Percentiles rank a stretch among this genome's conserved stretches.
These are phyloP conservation scores for Mionectes macconnelli DNA, from an alignment of 2,113 vertebrate species.

Conservation along the genomic window DNA sequence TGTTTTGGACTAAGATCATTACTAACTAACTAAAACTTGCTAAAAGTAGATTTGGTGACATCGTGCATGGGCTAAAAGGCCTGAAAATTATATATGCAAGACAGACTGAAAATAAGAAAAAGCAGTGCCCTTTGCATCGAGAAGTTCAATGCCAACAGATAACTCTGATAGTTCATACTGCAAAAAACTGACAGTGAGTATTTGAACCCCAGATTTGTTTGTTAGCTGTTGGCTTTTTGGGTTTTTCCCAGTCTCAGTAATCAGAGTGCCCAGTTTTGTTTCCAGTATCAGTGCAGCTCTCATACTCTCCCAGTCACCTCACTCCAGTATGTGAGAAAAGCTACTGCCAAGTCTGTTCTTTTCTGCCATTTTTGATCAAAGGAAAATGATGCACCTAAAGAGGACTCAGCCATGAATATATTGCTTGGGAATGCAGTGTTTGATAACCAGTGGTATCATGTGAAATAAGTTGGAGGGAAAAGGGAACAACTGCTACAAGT, in stretches of 20 bases:
- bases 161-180: neutral
- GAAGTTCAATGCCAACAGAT: neutral
- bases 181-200: neutral
- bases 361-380: neutral
- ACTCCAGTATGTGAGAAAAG: neutral
- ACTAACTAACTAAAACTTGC: neutral
- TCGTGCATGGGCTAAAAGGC: neutral
- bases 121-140: neutral
- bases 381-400: neutral
- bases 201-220: neutral
- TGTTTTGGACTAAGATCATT: neutral
- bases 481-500: neutral
- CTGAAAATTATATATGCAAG: neutral
- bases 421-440: neutral
- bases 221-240: neutral
- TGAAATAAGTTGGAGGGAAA: neutral
- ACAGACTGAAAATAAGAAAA: neutral
- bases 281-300: neutral
- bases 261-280: neutral
- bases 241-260: too few species aligned
- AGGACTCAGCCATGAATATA: neutral
- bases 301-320: neutral
- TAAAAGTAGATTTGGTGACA: neutral
- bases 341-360: neutral
- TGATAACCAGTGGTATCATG: neutral